Conservation (phyloP, 92 coral and sea anemone genomes). For the Montipora capitata region DNA sequence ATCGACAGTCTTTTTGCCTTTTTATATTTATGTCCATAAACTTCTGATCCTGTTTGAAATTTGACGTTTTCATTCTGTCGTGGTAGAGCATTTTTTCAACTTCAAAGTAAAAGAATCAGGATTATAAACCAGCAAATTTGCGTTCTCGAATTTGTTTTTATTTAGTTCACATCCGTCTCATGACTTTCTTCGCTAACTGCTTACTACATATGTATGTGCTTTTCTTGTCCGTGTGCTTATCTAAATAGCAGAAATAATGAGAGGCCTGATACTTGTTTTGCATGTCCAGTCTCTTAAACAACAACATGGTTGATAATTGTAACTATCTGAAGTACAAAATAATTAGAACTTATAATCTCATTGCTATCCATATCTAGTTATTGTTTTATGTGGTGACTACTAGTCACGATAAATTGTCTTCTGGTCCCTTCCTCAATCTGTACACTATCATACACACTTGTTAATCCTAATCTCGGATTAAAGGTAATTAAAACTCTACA, state of each 20-base stretch:
- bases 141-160: conserved; percentile 32
- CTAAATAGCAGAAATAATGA: neutral
- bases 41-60: conserved; percentile 27
- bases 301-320: conserved; percentile 10
- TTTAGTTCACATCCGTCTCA: conserved; percentile 18
- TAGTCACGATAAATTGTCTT: conserved; percentile 19
- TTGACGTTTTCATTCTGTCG: neutral
- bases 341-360: conserved; percentile 13
- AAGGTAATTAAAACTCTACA: conserved; percentile 86
- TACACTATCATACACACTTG: conserved; percentile 61
- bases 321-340: conserved; percentile 22
- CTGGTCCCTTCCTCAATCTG: conserved; percentile 36
- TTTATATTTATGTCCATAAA: conserved; percentile 24
- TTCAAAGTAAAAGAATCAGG: conserved; percentile 24
- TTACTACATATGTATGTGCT: conserved; percentile 19
- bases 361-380: conserved; percentile 31
- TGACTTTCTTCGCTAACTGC: conserved; percentile 8
- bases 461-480: conserved; percentile 89
- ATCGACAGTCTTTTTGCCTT: conserved; percentile 30
- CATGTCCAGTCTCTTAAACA: neutral
- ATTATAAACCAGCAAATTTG: conserved; percentile 16
- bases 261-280: neutral
- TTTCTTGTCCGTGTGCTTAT: neutral
- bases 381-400: conserved; percentile 13
- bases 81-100: neutral